Percentiles rank a stretch among this genome's conserved stretches.
Evolutionary conservation across 2,113 vertebrate genomes (phyloP).

Genomic region (Alces alces): DNA sequence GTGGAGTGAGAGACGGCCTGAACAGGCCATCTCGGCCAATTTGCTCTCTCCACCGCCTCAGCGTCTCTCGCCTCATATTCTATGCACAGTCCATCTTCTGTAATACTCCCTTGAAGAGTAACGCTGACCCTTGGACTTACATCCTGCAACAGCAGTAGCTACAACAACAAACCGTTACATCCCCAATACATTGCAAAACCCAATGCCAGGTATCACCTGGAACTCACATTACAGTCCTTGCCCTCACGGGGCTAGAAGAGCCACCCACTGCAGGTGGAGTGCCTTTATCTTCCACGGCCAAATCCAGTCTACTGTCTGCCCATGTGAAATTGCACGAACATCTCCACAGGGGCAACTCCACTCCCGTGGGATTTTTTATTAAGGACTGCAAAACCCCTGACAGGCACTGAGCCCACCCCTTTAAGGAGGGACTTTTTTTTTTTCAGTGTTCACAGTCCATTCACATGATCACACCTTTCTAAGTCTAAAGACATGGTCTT

Average conservation of each 20-base stretch:
- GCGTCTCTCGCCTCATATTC: not conserved
- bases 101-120: not conserved
- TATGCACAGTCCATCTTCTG: not conserved
- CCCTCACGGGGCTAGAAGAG: not conserved
- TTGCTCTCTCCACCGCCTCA: not conserved
- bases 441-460: not conserved
- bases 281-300: not conserved
- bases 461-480: not conserved
- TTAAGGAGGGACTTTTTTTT: not conserved
- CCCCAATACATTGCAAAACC: not conserved
- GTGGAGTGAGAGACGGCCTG: not conserved
- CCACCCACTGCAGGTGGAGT: not conserved
- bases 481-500: not conserved
- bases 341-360: not conserved
- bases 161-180: not conserved
- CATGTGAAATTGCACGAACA: not conserved
- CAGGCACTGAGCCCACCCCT: no score
- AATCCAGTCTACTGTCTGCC: not conserved
- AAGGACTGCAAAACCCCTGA: no score
- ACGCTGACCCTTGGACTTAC: not conserved
- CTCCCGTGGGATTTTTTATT: not conserved
- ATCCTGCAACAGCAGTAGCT: not conserved
- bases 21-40: not conserved
- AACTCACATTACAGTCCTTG: not conserved
- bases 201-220: not conserved